Base-by-base conservation (phyloP, 2,113 vertebrate species). In the Taxidea taxus region DNA sequence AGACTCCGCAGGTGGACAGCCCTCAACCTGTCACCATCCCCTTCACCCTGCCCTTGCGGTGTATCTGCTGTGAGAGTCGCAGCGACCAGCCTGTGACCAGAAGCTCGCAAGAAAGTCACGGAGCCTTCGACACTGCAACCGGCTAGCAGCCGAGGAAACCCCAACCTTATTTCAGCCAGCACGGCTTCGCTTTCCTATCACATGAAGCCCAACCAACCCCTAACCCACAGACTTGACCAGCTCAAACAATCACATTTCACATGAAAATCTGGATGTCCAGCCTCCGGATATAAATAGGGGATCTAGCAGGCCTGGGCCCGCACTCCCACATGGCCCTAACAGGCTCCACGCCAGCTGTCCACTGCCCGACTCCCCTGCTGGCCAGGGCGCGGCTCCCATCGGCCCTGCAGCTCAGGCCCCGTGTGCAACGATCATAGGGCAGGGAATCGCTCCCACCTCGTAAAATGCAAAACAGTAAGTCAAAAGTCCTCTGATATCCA, bases 271-370 rank as follows among this genome's bases (percentile, higher is more conserved):
- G 34, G 20, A 70, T 49, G 62, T 34, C 85, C 44, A 58, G 20
- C 8, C 18, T 68, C 66, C 18, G 8, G 34, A 6, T 4, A 12
- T 21, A 74, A 83, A 44, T 1, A 49, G 18, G 10, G 25, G 29
- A 1, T 51, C 20, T 7, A 4, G 44, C 37, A 49, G 1, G 29
- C 10, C 44, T 3, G 4, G 23, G 21, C 21, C 51, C 21, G 34
- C 8, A 2, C 25, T 9, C 37, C 34, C 0, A 0, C 4, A 1
- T 1, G 13, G 77, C 0, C 6, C 23, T 9, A 9, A 9, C 42
- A 15, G 4, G 21, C 56, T n/a, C 21, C 6, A 0, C 0, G 0
- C 13, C 3, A 16, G 7, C 23, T 7, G 42, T 7, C 15, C 25
- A 2, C 15, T 9, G 16, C 29, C 47, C 5, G 39, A 1, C 16